Percentiles rank a stretch among this genome's conserved stretches.
phyloP scores from a whole-genome alignment of 1,140 invertebrate species.

The Belonocnema kinseyi region DNA sequence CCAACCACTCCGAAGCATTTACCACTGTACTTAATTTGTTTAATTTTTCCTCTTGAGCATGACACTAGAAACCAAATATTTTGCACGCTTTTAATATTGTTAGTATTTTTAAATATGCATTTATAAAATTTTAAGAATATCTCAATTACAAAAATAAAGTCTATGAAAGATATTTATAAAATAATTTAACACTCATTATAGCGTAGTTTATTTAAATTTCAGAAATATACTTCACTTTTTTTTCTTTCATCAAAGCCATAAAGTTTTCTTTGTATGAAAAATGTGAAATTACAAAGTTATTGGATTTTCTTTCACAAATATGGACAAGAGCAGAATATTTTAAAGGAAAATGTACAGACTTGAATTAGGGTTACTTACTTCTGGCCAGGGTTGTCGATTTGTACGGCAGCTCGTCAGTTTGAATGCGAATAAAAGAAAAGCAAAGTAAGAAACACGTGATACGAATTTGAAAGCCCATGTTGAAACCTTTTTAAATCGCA shows the following conservation, averaged over 20 bases:
- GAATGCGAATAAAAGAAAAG: conserved; percentile 26
- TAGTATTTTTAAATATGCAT: no score
- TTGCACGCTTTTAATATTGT: no score
- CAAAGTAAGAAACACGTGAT: conserved; percentile 31
- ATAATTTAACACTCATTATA: no score
- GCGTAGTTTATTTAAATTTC: neutral
- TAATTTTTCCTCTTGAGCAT: no score
- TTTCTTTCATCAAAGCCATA: neutral
- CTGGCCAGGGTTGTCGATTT: conserved; percentile 16
- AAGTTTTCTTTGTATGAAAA: neutral
- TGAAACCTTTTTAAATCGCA: conserved; percentile 5
- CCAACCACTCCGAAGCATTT: no score
- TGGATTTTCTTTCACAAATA: conserved; percentile 3
- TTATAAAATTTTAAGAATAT: no score
- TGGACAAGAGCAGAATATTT: conserved; percentile 26
- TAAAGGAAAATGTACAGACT: conserved; percentile 2
- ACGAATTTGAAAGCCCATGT: conserved; percentile 19
- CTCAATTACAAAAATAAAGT: no score
- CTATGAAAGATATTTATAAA: no score
- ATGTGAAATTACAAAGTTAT: conserved; percentile 10
- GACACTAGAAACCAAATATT: no score
- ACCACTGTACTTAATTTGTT: no score
- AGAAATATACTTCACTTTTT: neutral
- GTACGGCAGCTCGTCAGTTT: conserved; percentile 26
- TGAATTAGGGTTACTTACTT: conserved; percentile 31